Conservation (phyloP, 2,113 vertebrate species). For the Ondatra zibethicus region DNA sequence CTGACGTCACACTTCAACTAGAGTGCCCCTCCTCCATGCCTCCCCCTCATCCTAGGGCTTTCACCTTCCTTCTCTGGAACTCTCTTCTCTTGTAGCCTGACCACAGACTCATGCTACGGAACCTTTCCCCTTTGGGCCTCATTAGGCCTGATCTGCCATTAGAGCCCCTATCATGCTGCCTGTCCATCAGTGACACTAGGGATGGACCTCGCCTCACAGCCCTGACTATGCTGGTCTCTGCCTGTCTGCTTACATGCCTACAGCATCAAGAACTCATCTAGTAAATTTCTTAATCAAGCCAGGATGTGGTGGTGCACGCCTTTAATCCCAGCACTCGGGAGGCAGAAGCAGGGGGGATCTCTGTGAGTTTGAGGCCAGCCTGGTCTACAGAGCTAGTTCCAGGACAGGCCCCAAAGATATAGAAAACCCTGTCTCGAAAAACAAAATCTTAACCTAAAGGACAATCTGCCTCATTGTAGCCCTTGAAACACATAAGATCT, state of each 20-base stretch:
- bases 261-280: background rate
- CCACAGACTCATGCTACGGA: background rate
- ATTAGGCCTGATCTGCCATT: background rate
- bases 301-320: too few relatives aligned
- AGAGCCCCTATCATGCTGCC: background rate
- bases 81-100: background rate
- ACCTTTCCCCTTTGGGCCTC: too few relatives aligned
- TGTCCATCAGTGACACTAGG: background rate
- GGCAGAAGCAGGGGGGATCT: too few relatives aligned
- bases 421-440: too few relatives aligned
- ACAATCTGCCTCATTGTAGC: background rate
- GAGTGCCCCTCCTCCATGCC: too few relatives aligned
- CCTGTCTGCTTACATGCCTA: background rate
- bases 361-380: too few relatives aligned
- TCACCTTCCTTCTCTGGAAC: background rate
- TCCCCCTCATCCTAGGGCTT: background rate
- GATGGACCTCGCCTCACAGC: background rate
- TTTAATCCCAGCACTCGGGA: too few relatives aligned
- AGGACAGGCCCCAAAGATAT: too few relatives aligned
- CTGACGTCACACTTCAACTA: background rate
- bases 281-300: background rate
- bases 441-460: background rate
- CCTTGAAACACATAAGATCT: background rate
- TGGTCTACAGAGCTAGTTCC: too few relatives aligned
- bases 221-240: background rate